phyloP scores from a whole-genome alignment of 2,797 vertebrate genomes.

The Atherinosoma microstoma region DNA sequence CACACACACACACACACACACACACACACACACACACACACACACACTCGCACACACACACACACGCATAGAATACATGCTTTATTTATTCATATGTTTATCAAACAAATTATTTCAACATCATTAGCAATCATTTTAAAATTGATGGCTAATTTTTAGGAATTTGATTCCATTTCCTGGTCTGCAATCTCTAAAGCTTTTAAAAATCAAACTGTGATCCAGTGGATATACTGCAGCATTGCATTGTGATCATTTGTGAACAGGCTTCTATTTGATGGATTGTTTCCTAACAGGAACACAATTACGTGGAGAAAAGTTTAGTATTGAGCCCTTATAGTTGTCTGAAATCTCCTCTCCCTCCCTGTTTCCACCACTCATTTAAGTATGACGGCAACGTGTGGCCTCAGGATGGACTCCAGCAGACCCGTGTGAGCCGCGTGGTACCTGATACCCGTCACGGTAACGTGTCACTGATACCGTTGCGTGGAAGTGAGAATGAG shows the following conservation, averaged over 20 bases:
- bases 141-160: neutral
- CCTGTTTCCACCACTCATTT: neutral
- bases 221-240: neutral
- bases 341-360: slow-evolving; percentile 14
- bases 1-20: no score
- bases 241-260: neutral
- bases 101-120: neutral
- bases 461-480: slow-evolving; percentile 92
- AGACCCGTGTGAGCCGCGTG: slow-evolving; percentile 68
- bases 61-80: slow-evolving; percentile 1
- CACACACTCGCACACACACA: no score
- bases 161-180: neutral
- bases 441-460: slow-evolving; percentile 86
- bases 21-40: no score
- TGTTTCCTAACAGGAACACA: neutral
- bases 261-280: no score
- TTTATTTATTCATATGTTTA: neutral
- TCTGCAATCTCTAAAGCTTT: neutral
- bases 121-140: neutral
- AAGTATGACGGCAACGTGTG: slow-evolving; percentile 87
- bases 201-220: neutral
- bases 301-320: neutral
- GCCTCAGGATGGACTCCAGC: slow-evolving; percentile 86
- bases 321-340: neutral
- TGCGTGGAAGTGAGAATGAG: slow-evolving; percentile 94